phyloP scores from a whole-genome alignment of 2,888 invertebrate genomes.

The Volucella inanis region DNA sequence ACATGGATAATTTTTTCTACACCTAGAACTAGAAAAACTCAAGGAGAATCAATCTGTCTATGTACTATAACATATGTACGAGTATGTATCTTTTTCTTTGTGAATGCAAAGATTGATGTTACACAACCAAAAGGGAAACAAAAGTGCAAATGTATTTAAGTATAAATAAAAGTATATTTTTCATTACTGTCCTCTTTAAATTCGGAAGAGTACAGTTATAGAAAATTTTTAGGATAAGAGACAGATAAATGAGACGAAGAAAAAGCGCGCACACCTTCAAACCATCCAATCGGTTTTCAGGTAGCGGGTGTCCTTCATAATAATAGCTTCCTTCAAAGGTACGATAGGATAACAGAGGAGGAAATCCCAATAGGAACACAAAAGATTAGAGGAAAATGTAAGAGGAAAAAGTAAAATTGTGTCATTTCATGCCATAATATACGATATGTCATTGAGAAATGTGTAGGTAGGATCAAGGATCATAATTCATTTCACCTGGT shows the following conservation, averaged over 20 bases:
- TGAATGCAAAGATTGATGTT: conserved; percentile 54
- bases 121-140: conserved; percentile 51
- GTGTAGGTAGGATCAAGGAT: conserved; percentile 23
- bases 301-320: conserved; percentile 67
- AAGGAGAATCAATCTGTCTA: conserved; percentile 17
- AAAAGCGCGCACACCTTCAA: conserved; percentile 59
- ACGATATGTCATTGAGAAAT: conserved; percentile 50
- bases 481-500: conserved; percentile 47
- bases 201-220: conserved; percentile 54
- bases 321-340: conserved; percentile 31
- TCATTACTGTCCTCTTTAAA: conserved; percentile 16
- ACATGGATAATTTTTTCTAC: conserved; percentile 3
- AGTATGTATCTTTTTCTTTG: conserved; percentile 27
- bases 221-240: conserved; percentile 32
- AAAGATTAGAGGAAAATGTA: conserved; percentile 59
- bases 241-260: conserved; percentile 12
- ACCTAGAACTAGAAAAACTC: conserved; percentile 16
- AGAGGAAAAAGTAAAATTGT: conserved; percentile 79
- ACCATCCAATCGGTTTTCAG: conserved; percentile 49
- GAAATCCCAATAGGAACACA: conserved; percentile 58
- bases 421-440: conserved; percentile 80
- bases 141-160: conserved; percentile 51
- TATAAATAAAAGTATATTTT: conserved; percentile 54
- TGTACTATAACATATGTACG: not conserved
- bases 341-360: conserved; percentile 36